phyloP scores from a whole-genome alignment of 2,113 vertebrate genomes.

The Piprites chloris region DNA sequence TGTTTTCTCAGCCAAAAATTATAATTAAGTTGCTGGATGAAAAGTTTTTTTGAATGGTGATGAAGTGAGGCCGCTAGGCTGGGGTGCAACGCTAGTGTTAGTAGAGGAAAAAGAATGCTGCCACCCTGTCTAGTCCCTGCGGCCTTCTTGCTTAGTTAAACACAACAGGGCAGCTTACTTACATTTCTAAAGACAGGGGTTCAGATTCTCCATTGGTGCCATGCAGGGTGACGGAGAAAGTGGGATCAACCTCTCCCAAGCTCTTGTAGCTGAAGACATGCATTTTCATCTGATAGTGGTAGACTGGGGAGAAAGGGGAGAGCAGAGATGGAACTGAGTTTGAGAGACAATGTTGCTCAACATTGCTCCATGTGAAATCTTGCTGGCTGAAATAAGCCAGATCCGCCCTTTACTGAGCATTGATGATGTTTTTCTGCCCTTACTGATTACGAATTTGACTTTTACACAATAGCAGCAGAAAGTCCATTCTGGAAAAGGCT shows the following conservation, averaged over 20 bases:
- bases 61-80: neutral
- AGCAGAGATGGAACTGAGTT: neutral
- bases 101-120: neutral
- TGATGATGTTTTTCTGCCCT: neutral
- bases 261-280: constrained; percentile 87
- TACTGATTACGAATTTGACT: neutral
- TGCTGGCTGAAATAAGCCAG: neutral
- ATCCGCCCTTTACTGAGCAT: neutral
- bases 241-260: constrained; percentile 76
- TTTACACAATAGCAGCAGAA: neutral
- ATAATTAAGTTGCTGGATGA: neutral
- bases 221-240: constrained; percentile 82
- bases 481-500: neutral
- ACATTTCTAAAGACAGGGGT: constrained; percentile 82
- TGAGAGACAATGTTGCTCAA: neutral
- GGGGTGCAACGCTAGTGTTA: neutral
- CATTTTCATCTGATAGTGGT: constrained; percentile 98
- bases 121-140: neutral
- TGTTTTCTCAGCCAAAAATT: neutral
- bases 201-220: constrained; percentile 81
- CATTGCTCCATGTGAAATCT: neutral
- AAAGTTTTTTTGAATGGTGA: neutral
- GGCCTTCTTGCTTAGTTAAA: neutral
- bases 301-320: constrained; percentile 76
- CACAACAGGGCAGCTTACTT: constrained; percentile 61